These are phyloP conservation scores for Sylvietta virens DNA, from an alignment of 2,113 vertebrate species.

Conservation along the genomic window DNA sequence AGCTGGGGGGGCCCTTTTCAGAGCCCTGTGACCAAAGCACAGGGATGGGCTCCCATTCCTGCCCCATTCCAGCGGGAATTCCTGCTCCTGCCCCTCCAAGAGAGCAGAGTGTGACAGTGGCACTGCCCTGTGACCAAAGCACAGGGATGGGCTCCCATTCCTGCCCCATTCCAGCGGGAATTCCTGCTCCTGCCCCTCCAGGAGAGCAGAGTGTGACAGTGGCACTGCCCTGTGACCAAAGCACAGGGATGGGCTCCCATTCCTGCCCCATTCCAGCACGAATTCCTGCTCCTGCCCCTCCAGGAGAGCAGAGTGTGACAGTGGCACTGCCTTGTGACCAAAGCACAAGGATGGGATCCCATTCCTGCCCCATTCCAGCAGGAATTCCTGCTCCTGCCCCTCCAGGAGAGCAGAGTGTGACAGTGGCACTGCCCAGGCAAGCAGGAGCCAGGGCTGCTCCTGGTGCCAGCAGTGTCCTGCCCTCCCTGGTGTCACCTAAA, in stretches of 20 bases:
- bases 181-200: neutral
- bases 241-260: neutral
- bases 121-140: neutral
- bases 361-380: neutral
- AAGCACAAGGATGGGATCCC: neutral
- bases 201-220: accelerated
- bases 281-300: neutral
- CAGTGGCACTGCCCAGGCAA: neutral
- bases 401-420: neutral
- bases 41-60: accelerated
- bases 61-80: neutral
- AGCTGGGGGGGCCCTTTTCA: neutral
- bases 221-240: neutral
- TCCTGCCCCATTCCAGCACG: neutral
- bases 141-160: accelerated
- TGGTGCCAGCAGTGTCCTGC: neutral
- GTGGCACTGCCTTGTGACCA: neutral
- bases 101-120: accelerated
- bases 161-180: neutral
- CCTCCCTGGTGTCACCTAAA: neutral
- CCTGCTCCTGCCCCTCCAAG: neutral
- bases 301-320: accelerated
- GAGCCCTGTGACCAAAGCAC: neutral
- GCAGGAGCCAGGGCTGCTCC: neutral
- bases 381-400: neutral